Percentiles rank a stretch among this genome's conserved stretches.
Conservation (phyloP, 2,888 invertebrate species). For the Drosophila peninsularis region DNA sequence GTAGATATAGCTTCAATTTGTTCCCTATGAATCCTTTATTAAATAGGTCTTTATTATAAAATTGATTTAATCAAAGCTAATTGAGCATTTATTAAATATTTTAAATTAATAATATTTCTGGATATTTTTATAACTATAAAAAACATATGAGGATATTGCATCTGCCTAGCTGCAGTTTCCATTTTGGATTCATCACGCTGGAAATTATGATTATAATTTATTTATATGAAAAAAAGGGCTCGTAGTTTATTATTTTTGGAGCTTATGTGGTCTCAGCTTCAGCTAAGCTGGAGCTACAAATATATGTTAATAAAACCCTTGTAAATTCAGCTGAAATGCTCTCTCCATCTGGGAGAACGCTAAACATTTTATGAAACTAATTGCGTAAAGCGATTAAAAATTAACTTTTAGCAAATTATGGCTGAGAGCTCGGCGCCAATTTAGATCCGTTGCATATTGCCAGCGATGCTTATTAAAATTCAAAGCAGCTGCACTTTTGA, state of each 20-base stretch:
- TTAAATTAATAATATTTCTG: neutral
- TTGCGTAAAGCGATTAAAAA: conserved; percentile 3
- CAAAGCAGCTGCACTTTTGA: conserved; percentile 47
- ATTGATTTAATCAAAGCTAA: too few species aligned
- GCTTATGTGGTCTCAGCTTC: too few species aligned
- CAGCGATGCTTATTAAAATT: conserved; percentile 50
- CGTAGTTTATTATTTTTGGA: too few species aligned
- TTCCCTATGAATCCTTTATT: too few species aligned
- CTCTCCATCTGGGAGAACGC: neutral
- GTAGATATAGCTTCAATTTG: too few species aligned
- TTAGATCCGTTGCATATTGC: conserved; percentile 30
- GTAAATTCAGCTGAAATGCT: neutral
- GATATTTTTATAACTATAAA: neutral
- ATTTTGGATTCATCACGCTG: too few species aligned
- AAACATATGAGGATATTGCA: neutral
- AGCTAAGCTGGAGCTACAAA: too few species aligned
- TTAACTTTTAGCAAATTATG: conserved; percentile 8
- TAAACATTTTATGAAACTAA: neutral
- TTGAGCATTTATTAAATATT: neutral
- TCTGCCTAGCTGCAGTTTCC: neutral
- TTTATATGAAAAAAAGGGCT: too few species aligned
- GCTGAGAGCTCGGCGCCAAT: conserved; percentile 8
- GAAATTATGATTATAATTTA: too few species aligned
- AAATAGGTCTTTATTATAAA: too few species aligned
- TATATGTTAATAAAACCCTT: too few species aligned